Percentiles rank a stretch among this genome's conserved stretches.
These are phyloP conservation scores for Drosophila navojoa DNA, from an alignment of 1,140 invertebrate species.

Conservation along the genomic window DNA sequence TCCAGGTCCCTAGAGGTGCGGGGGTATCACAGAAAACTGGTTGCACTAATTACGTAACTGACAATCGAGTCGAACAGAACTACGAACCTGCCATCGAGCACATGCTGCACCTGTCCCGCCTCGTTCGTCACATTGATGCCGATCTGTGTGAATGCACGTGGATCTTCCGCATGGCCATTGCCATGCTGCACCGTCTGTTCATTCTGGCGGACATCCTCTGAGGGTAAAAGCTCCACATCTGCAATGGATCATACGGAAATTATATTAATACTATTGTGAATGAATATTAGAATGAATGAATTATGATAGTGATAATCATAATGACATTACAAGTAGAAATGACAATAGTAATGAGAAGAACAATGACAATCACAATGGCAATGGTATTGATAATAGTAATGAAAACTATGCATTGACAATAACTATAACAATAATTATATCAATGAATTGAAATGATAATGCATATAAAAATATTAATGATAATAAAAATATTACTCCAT, in stretches of 20 bases:
- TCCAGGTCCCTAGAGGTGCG: conserved; percentile 71
- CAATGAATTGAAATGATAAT: too few relatives aligned
- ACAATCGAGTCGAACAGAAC: conserved; percentile 65
- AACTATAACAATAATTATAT: too few relatives aligned
- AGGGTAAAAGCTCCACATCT: conserved; percentile 71
- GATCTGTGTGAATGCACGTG: conserved; percentile 70
- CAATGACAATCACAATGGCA: too few relatives aligned
- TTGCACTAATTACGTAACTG: conserved; percentile 82
- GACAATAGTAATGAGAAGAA: too few relatives aligned
- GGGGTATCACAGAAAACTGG: conserved; percentile 78
- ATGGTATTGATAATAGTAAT: too few relatives aligned
- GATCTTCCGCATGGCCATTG: conserved; percentile 60
- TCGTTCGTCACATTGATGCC: conserved; percentile 83
- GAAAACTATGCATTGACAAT: too few relatives aligned
- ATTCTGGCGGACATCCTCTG: conserved; percentile 51
- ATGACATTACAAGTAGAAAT: too few relatives aligned
- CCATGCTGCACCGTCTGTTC: conserved; percentile 11
- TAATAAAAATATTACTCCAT: too few relatives aligned
- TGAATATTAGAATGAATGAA: too few relatives aligned
- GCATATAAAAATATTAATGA: too few relatives aligned
- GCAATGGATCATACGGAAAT: conserved; percentile 4
- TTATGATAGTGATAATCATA: too few relatives aligned
- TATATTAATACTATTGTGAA: not conserved
- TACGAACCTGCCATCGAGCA: conserved; percentile 79
- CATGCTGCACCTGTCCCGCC: conserved; percentile 70